Conservation (phyloP, 2,113 vertebrate genomes). For the Cranoglanis bouderius region DNA sequence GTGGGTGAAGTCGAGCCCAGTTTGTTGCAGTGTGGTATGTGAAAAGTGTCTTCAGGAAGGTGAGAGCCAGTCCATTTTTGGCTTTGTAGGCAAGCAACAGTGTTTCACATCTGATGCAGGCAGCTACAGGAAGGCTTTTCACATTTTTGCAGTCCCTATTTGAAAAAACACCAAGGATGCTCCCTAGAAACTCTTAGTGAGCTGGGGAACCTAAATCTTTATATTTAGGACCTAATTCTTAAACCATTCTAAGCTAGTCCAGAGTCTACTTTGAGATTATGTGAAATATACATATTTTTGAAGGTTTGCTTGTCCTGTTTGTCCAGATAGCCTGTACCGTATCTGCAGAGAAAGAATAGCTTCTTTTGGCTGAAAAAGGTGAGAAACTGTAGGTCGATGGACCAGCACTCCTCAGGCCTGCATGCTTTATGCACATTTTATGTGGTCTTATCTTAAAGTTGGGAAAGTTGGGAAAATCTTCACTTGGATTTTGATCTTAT, state of each 20-base stretch:
- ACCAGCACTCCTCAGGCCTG: not conserved
- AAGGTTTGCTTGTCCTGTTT: not conserved
- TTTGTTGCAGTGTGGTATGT: not conserved
- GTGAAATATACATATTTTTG: not conserved
- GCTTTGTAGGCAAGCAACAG: not conserved
- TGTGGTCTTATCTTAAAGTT: not conserved
- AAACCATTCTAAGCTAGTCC: not conserved
- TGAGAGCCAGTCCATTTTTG: not conserved
- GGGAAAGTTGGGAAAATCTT: not conserved
- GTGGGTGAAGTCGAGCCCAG: not conserved
- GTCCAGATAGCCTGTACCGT: not conserved
- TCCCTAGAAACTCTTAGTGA: not conserved
- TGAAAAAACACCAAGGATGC: not conserved
- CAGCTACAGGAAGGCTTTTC: not conserved
- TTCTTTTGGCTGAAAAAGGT: not conserved
- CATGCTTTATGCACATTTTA: not conserved
- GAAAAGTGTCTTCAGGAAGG: not conserved
- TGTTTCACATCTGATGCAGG: not conserved
- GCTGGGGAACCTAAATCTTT: not conserved
- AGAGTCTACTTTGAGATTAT: not conserved
- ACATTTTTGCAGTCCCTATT: not conserved
- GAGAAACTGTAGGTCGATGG: not conserved
- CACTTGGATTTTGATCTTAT: not conserved
- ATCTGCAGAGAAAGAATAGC: not conserved
- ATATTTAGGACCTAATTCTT: not conserved